Evolutionary conservation across 2,888 invertebrate species (phyloP), one percentile per base, ranked within the genome.

Genomic region (Erebia ligea): DNA sequence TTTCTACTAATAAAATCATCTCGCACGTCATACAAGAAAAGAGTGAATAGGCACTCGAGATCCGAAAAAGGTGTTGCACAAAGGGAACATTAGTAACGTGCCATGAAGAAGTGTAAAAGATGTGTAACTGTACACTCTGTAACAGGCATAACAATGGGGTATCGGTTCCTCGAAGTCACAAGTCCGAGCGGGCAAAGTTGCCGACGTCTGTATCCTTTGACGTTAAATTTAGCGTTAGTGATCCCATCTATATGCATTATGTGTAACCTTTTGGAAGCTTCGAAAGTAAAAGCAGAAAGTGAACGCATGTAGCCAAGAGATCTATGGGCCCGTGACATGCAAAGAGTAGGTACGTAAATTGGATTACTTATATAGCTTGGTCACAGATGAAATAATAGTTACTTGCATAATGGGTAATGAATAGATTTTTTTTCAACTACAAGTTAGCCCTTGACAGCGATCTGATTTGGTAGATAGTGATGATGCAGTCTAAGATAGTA

Each of bases 151-250:
- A 92, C 92, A 92, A 92, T 91, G 86, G 91, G 82, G 84, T 85
- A 86, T 91, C 84, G 88, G 76, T 91, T 92, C 91, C 80, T 81
- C 85, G 89, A 91, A 92, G 83, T 81, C 81, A 80, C 80, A 78
- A 80, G 80, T 75, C 79, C 76, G 75, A 70, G 64, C 73, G 17
- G 70, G 77, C 79, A 82, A 83, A 86, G 83, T 82, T 79, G 87
- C 87, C 89, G 86, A 81, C 82, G 83, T 82, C 83, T 83, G 83
- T 78, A 74, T 76, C 78, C 83, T 81, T 82, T 79, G 79, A 78
- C 77, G 91, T 91, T 92, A 90, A 92, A 92, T 93, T 92, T 91
- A 92, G 91, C 91, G 91, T 89, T 86, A 90, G 87, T 90, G 86
- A 92, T 92, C 87, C 82, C 84, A 89, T 91, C 83, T 85, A 79